Conservation (phyloP, 2,113 vertebrate genomes). For the Dascyllus trimaculatus region DNA sequence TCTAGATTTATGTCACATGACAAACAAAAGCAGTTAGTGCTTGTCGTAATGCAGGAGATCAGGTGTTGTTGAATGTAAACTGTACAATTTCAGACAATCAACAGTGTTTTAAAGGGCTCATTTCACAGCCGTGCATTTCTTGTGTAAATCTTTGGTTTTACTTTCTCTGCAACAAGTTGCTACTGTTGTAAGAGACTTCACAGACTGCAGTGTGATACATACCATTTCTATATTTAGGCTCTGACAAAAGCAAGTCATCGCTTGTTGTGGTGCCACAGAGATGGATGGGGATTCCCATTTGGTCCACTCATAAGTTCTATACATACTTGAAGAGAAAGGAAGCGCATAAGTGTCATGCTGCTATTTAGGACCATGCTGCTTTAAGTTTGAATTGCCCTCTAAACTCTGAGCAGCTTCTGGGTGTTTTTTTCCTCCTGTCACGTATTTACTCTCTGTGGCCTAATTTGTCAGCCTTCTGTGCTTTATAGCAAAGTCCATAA, state of each 20-base stretch:
- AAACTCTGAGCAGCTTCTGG: no score
- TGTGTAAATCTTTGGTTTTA: neutral
- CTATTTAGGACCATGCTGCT: neutral
- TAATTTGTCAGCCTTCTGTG: no score
- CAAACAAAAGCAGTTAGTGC: neutral
- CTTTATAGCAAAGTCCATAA: no score
- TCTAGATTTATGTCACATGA: neutral
- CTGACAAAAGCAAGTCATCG: conserved; percentile 51
- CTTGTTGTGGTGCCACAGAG: conserved; percentile 42
- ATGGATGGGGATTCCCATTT: conserved; percentile 35
- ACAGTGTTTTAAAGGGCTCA: neutral
- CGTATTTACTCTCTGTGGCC: no score
- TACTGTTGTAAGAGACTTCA: conserved; percentile 35
- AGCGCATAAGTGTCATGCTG: neutral
- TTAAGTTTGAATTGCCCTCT: no score
- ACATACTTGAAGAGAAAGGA: neutral
- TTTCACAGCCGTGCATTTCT: neutral
- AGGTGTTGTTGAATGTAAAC: neutral
- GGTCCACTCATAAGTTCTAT: neutral
- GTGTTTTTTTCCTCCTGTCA: no score
- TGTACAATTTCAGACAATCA: neutral
- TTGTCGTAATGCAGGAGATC: no score
- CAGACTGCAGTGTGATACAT: conserved; percentile 29
- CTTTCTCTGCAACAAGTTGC: conserved; percentile 31
- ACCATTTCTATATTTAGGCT: conserved; percentile 67